Evolutionary conservation across 2,113 vertebrate genomes (phyloP).

Genomic region (Collichthys lucidus): DNA sequence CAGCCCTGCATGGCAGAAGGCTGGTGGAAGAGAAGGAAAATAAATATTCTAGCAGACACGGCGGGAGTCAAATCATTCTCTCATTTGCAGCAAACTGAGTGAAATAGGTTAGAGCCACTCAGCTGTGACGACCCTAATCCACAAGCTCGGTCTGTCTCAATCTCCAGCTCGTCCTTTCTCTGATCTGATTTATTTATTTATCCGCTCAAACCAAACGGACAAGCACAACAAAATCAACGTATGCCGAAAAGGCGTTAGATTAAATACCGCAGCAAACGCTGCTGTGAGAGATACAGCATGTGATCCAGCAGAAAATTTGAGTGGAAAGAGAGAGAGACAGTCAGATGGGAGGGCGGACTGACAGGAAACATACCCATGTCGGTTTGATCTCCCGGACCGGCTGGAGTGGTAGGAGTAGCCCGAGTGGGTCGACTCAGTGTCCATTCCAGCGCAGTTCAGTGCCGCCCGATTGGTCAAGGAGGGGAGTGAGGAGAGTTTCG

Average conservation of each 20-base stretch:
- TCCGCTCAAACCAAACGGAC: neutral
- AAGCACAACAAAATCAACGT: constrained; percentile 22
- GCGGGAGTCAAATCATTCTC: constrained; percentile 32
- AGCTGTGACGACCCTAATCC: constrained; percentile 71
- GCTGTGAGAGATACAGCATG: neutral
- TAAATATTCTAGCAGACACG: constrained; percentile 7
- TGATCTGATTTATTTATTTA: constrained; percentile 26
- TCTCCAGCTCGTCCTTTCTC: constrained; percentile 23
- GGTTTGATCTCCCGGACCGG: constrained; percentile 92
- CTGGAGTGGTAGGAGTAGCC: constrained; percentile 94
- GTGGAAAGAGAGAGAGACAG: neutral
- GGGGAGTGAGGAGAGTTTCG: constrained; percentile 50
- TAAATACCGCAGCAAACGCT: neutral
- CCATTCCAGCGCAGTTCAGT: constrained; percentile 85
- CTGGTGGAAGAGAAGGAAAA: neutral
- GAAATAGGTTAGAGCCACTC: constrained; percentile 66
- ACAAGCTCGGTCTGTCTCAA: constrained; percentile 43
- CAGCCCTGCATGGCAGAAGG: neutral
- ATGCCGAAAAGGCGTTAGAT: neutral
- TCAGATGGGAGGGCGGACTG: constrained; percentile 7
- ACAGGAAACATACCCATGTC: constrained; percentile 87
- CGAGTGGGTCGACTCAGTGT: constrained; percentile 95
- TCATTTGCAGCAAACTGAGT: constrained; percentile 32
- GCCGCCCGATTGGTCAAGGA: constrained; percentile 41
- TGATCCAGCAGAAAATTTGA: constrained; percentile 12